Base-by-base conservation (phyloP, 2,113 vertebrate genomes). In the Galemys pyrenaicus region DNA sequence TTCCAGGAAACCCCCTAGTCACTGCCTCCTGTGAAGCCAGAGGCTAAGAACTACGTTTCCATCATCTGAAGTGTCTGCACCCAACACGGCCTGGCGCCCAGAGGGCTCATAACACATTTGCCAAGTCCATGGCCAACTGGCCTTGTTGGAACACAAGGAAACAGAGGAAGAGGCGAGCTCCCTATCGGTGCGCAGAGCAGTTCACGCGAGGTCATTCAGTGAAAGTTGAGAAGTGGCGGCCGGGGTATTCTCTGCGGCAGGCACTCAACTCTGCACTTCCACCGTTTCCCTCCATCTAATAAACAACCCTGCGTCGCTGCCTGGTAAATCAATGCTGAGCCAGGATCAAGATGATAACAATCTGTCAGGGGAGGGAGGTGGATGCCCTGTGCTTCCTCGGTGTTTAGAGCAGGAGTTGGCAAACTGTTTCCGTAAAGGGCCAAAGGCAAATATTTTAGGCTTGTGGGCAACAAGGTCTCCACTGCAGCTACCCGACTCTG, bases 221-320 rank as follows among this genome's bases (percentile, higher is more conserved):
- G 60, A 82, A 64, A 62, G 62, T 0, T 19, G 81, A 56, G 62
- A 41, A 54, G 35, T 1, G 51, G 39, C 88, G 60, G 51, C 54
- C 67, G 67, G 12, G 26, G n/a, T 1, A 9, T 39, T 39, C 54
- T 91, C 89, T 5, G 6, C n/a, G 37, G 54, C 73, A 44, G 32
- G 28, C 4, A 2, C 49, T 71, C 28, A 20, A 2, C 15, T 39
- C 75, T 51, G 71, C 6, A 58, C 58, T 30, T 46, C 32, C 39
- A 32, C n/a, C 39, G 13, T 20, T 70, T 83, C 70, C 24, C 49
- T 80, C 80, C 77, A 39, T 32, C 85, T 71, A 19, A 74, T n/a
- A 68, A 92, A 91, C 62, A 86, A 35, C 2, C 9, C 51, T 26
- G 70, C 32, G 41, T 58, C 79, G 94, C 58, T 54, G 83, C 79